These are phyloP conservation scores for Amia ocellicauda DNA, from an alignment of 2,113 vertebrate species.

Conservation along the genomic window DNA sequence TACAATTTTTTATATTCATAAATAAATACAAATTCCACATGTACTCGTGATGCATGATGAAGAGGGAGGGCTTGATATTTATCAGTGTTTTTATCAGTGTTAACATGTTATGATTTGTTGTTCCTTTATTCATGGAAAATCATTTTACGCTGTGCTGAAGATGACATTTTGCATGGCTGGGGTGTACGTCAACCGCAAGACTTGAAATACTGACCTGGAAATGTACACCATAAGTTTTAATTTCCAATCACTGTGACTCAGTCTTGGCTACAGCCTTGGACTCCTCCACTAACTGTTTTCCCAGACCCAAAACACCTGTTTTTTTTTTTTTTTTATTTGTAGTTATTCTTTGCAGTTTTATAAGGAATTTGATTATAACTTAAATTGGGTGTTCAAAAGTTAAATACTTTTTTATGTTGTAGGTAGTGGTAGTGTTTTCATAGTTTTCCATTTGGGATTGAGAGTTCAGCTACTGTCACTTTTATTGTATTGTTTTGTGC, in stretches of 20 bases:
- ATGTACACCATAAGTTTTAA: no score
- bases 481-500: not conserved
- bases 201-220: conserved; percentile 42
- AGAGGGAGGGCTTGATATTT: conserved; percentile 54
- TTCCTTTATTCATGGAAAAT: conserved; percentile 62
- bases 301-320: conserved; percentile 41
- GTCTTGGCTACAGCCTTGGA: conserved; percentile 26
- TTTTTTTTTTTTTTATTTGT: conserved; percentile 48
- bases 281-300: conserved; percentile 38
- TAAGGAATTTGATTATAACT: no score
- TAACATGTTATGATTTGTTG: conserved; percentile 30
- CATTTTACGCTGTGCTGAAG: conserved; percentile 57
- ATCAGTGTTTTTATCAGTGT: conserved; percentile 44
- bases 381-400: no score
- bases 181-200: conserved; percentile 34
- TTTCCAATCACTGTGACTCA: conserved; percentile 34
- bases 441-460: not conserved
- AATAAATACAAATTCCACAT: conserved; percentile 71
- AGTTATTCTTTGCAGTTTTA: no score
- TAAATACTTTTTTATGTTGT: no score
- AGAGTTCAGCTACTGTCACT: not conserved
- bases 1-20: conserved; percentile 29
- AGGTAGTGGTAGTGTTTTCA: no score
- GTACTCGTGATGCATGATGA: conserved; percentile 59
- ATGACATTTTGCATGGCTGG: conserved; percentile 47